These are phyloP conservation scores for Lamprologus ornatipinnis DNA, from an alignment of 2,113 vertebrate species.

Conservation along the genomic window DNA sequence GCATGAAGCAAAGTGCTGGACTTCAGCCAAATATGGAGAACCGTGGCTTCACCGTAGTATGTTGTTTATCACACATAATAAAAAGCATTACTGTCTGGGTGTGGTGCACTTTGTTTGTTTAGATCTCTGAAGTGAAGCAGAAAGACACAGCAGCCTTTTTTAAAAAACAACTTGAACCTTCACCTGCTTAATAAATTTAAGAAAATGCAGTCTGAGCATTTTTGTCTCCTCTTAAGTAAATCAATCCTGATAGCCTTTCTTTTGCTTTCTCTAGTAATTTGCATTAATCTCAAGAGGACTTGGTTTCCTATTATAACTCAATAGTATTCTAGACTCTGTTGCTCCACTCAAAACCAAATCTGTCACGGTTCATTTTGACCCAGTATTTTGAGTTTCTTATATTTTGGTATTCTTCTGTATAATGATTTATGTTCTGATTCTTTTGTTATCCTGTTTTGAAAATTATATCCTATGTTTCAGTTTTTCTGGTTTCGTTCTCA, in stretches of 20 bases:
- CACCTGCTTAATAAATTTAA: not conserved
- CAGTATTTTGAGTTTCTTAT: not conserved
- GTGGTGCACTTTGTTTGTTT: not conserved
- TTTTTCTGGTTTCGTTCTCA: not conserved
- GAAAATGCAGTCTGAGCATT: not conserved
- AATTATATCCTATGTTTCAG: not conserved
- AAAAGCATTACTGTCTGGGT: not conserved
- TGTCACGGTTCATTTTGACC: not conserved
- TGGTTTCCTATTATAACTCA: not conserved
- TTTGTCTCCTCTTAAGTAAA: not conserved
- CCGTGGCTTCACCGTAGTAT: not conserved
- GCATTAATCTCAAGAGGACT: not conserved
- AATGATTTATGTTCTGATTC: not conserved
- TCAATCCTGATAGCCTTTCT: not conserved
- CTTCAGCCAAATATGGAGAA: not conserved
- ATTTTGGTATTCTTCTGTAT: not conserved
- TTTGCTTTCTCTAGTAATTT: not conserved
- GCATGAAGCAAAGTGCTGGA: not conserved
- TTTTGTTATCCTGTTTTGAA: not conserved
- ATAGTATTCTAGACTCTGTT: not conserved
- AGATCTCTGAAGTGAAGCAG: not conserved
- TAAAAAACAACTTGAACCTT: not conserved
- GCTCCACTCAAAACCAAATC: not conserved
- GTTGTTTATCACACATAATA: fast-evolving
- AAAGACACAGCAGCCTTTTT: not conserved